Conservation (phyloP, 1,140 invertebrate genomes). For the Chionoecetes opilio region DNA sequence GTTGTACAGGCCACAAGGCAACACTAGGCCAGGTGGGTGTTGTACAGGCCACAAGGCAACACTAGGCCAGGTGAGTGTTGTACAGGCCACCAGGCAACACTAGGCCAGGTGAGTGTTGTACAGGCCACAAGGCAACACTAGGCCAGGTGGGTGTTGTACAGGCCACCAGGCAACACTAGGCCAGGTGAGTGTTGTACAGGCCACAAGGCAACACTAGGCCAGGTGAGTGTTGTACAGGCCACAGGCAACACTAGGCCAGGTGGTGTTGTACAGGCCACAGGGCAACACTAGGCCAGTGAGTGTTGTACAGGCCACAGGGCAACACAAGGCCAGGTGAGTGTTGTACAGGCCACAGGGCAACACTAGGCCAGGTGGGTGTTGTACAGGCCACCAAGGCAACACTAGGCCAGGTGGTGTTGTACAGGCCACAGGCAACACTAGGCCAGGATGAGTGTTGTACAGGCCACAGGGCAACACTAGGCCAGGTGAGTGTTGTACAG, state of each 20-base stretch:
- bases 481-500: slow-evolving; percentile 65
- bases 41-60: slow-evolving; percentile 66
- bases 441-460: slow-evolving; percentile 65
- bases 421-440: not conserved
- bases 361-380: slow-evolving; percentile 75
- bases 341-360: not conserved
- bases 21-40: slow-evolving; percentile 74
- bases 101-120: slow-evolving; percentile 75
- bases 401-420: slow-evolving; percentile 67
- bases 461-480: slow-evolving; percentile 51
- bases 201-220: slow-evolving; percentile 62
- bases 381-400: slow-evolving; percentile 66
- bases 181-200: slow-evolving; percentile 73
- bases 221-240: slow-evolving; percentile 57
- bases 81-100: not conserved
- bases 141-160: slow-evolving; percentile 64
- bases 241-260: slow-evolving; percentile 69
- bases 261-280: slow-evolving; percentile 48
- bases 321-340: slow-evolving; percentile 72
- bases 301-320: not conserved
- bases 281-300: slow-evolving; percentile 66
- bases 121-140: slow-evolving; percentile 63
- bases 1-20: not conserved
- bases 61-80: slow-evolving; percentile 71
- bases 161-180: no score